A percentile compares a stretch with the other conserved stretches of the same genome.
Evolutionary conservation across 2,113 vertebrate species (phyloP).

Genomic region (Lonchura striata): DNA sequence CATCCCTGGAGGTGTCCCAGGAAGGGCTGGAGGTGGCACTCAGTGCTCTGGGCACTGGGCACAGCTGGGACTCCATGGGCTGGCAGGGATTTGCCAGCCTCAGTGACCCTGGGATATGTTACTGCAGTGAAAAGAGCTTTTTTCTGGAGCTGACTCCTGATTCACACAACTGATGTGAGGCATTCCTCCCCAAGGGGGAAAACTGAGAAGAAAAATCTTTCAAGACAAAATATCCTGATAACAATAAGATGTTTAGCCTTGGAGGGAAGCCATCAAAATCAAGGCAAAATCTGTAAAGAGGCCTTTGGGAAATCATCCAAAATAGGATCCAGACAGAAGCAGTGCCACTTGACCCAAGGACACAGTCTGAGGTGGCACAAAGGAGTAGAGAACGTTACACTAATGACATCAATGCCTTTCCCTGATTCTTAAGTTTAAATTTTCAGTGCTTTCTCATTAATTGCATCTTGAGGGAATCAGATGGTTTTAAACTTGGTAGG

Average conservation of each 20-base stretch:
- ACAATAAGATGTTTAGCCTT: not conserved
- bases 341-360: not conserved
- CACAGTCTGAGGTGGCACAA: not conserved
- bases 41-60: not conserved
- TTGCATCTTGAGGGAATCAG: not conserved
- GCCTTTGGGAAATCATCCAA: not conserved
- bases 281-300: not conserved
- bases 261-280: not conserved
- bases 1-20: not conserved
- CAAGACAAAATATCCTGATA: not conserved
- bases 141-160: not conserved
- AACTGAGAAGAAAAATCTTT: not conserved
- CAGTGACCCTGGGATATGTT: accelerated
- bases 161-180: not conserved
- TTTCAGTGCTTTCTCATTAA: not conserved
- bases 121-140: not conserved
- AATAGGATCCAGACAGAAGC: not conserved
- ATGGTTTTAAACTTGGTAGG: not conserved
- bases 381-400: not conserved
- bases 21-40: not conserved
- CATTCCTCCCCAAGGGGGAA: not conserved
- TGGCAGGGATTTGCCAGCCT: not conserved
- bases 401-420: not conserved
- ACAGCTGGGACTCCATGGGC: not conserved
- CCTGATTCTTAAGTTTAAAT: not conserved